These are phyloP conservation scores for Albula glossodonta DNA, from an alignment of 2,113 vertebrate genomes.

Conservation along the genomic window DNA sequence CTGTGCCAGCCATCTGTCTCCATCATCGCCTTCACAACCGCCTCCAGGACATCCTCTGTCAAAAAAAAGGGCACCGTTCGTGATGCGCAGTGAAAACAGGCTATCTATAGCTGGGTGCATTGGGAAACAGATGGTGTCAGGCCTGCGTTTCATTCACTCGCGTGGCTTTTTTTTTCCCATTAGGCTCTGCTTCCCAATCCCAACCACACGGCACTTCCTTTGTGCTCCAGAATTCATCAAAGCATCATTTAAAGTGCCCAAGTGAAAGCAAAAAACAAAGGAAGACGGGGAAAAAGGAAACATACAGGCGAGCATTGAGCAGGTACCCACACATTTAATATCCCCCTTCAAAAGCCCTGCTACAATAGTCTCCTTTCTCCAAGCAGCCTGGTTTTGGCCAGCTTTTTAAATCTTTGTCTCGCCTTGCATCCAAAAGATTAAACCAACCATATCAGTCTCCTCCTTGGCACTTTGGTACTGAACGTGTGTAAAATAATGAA, in stretches of 20 bases:
- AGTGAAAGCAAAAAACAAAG: conserved; percentile 18
- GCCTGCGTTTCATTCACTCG: conserved; percentile 39
- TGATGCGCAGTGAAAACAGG: conserved; percentile 49
- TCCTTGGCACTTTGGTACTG: conserved; percentile 26
- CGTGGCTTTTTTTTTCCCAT: conserved; percentile 40
- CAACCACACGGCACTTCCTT: conserved; percentile 45
- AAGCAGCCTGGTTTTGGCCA: conserved; percentile 43
- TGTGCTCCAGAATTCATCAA: conserved; percentile 48
- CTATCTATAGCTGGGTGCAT: conserved; percentile 32
- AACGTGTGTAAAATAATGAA: conserved; percentile 27
- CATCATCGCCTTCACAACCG: conserved; percentile 29
- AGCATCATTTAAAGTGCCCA: conserved; percentile 43
- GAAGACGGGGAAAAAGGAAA: conserved; percentile 18
- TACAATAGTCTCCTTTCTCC: conserved; percentile 57
- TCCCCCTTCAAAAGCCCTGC: conserved; percentile 43
- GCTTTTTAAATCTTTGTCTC: conserved; percentile 54
- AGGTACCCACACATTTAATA: conserved; percentile 50
- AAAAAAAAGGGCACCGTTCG: conserved; percentile 36
- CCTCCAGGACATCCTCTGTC: conserved; percentile 31
- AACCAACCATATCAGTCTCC: conserved; percentile 38
- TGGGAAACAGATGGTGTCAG: conserved; percentile 59
- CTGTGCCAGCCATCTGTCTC: conserved; percentile 64
- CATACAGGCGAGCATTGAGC: conserved; percentile 44
- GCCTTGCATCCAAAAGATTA: conserved; percentile 36
- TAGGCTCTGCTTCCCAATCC: conserved; percentile 34